Percentiles rank a stretch among this genome's conserved stretches.
Evolutionary conservation across 2,113 vertebrate genomes (phyloP).

Genomic region (Saguinus midas): DNA sequence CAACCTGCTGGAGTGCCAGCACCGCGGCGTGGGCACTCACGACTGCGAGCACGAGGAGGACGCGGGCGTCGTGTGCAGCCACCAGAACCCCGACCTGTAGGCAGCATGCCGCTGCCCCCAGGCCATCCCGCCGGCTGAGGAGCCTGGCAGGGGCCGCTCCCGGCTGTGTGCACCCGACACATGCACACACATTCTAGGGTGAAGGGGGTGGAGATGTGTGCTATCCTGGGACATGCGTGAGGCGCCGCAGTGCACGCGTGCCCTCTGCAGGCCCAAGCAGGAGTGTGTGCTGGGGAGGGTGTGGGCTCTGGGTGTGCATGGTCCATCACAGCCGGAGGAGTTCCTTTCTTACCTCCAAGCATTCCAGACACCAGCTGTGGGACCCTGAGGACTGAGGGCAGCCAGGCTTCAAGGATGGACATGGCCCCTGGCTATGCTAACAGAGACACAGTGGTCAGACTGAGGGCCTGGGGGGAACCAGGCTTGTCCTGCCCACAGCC

Average conservation of each 20-base stretch:
- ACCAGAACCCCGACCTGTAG: constrained; percentile 56
- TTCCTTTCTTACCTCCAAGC: neutral
- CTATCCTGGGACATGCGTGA: neutral
- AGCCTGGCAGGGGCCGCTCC: neutral
- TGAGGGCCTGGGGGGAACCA: neutral
- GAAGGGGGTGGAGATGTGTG: neutral
- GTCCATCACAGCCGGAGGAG: neutral
- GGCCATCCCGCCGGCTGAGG: neutral
- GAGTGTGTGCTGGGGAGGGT: rapidly evolving
- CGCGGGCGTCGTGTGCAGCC: constrained; percentile 91
- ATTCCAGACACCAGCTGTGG: rapidly evolving
- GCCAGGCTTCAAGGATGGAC: neutral
- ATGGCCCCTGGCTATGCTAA: neutral
- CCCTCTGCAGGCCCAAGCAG: neutral
- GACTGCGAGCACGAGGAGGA: constrained; percentile 95
- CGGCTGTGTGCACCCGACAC: rapidly evolving
- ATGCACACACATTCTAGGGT: rapidly evolving
- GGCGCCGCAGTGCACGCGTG: neutral
- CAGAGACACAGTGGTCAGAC: neutral
- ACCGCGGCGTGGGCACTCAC: constrained; percentile 85
- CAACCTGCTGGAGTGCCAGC: constrained; percentile 89
- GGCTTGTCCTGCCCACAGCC: neutral
- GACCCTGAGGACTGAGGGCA: neutral
- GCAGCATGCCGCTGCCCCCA: neutral
- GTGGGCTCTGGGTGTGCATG: neutral